Base-by-base conservation (phyloP, 1,140 invertebrate species). In the Ruditapes philippinarum region DNA sequence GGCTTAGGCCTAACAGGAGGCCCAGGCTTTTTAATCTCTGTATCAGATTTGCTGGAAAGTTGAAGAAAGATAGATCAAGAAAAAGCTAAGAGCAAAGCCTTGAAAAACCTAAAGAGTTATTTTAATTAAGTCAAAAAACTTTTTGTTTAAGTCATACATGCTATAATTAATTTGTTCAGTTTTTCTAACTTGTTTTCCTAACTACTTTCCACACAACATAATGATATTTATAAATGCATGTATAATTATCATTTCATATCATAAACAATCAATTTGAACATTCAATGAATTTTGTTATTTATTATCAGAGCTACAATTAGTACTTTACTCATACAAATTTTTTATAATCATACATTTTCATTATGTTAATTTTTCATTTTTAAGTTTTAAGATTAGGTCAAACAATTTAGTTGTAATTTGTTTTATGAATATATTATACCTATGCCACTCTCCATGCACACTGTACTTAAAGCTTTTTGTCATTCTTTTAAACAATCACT, bases 1-100 rank as follows among this genome's bases (percentile, higher is more conserved):
- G 92, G 88, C 89, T 91, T 92, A 54, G 90, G 89, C 49, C 62
- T 87, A 38, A 91, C 45, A 68, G 83, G 74, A 31, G 83, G 87
- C 54, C 51, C 42, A 51, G 74, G 74, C 74, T 49, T 54, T 82
- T 70, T 86, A 74, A 82, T 68, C 25, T 86, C 85, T 40, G 86
- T 81, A 54, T 87, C 90, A 84, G 76, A 88, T 79, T 79, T 65
- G 68, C 79, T 88, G 81, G 38, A 78, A 68, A 78, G n/a, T 78
- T 2, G 74, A 78, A 78, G 74, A 78, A 70, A 70, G 33, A 70
- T 22, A 70, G 65, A n/a, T 70, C 36, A 70, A 38, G 33, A 17
- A 70, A 70, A 5, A 70, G 36, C 22, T 38, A 2, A 38, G 22
- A 38, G 28, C 42, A 45, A n/a, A n/a, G n/a, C n/a, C n/a, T 45